Percentiles rank a stretch among this genome's conserved stretches.
Evolutionary conservation across 2,888 invertebrate genomes (phyloP).

Genomic region (Sicus ferrugineus): DNA sequence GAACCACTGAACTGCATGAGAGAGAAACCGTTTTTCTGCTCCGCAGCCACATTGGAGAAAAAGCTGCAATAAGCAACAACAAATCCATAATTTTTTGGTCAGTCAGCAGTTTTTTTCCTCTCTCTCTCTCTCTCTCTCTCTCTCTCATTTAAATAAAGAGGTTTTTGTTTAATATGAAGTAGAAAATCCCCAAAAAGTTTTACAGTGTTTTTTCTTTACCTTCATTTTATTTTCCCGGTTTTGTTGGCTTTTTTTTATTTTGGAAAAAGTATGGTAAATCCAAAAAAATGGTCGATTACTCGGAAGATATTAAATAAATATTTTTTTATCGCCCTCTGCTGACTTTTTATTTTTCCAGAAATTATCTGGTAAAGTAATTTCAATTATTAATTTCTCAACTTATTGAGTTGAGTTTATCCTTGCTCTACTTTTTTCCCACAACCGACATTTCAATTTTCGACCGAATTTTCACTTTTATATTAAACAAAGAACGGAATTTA

Average conservation of each 20-base stretch:
- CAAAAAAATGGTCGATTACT: neutral
- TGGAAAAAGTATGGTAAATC: neutral
- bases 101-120: neutral
- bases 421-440: neutral
- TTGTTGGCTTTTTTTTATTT: neutral
- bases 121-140: neutral
- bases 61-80: neutral
- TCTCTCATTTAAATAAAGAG: too few species aligned
- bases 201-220: neutral
- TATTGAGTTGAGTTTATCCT: neutral
- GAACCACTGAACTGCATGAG: conserved; percentile 57
- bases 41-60: conserved; percentile 6
- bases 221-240: too few species aligned
- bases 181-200: too few species aligned
- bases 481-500: neutral
- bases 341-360: neutral
- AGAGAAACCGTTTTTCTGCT: conserved; percentile 14
- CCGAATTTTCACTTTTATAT: too few species aligned
- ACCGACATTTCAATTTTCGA: too few species aligned
- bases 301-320: neutral
- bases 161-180: too few species aligned
- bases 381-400: neutral
- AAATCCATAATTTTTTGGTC: neutral
- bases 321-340: neutral
- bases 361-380: neutral